These are phyloP conservation scores for Coptotermes formosanus DNA, from an alignment of 1,140 invertebrate genomes.

Conservation along the genomic window DNA sequence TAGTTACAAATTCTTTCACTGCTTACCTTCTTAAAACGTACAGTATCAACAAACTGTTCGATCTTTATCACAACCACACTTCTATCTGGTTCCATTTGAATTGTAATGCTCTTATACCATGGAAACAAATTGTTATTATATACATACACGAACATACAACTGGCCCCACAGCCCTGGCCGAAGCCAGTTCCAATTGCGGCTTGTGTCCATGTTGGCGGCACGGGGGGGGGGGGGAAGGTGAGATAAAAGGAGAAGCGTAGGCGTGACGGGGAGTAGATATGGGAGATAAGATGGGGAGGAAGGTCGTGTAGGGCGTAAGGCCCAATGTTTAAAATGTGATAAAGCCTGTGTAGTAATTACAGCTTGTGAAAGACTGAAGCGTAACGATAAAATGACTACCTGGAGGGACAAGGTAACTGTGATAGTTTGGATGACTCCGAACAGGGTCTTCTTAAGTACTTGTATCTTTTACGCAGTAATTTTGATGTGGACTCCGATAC, in stretches of 20 bases:
- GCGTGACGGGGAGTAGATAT: too few species aligned
- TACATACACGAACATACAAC: too few species aligned
- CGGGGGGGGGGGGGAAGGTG: too few species aligned
- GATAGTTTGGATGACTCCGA: not conserved
- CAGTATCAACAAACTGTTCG: too few species aligned
- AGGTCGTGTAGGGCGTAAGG: not conserved
- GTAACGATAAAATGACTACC: not conserved
- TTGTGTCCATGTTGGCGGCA: too few species aligned
- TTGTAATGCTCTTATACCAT: too few species aligned
- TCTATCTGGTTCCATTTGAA: too few species aligned
- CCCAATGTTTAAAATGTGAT: not conserved
- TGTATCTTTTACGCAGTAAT: not conserved
- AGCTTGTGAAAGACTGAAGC: not conserved
- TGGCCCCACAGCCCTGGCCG: not conserved
- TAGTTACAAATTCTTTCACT: too few species aligned
- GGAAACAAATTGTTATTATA: too few species aligned
- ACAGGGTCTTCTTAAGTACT: not conserved
- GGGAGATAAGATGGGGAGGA: not conserved
- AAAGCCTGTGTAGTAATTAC: not conserved
- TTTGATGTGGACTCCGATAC: not conserved
- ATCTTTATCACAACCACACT: too few species aligned
- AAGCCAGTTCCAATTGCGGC: not conserved
- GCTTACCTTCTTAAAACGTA: too few species aligned
- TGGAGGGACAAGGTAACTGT: slow-evolving; percentile 6
- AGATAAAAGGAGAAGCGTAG: too few species aligned